phyloP scores from a whole-genome alignment of 2,113 vertebrate genomes.

The Trogon surrucura region DNA sequence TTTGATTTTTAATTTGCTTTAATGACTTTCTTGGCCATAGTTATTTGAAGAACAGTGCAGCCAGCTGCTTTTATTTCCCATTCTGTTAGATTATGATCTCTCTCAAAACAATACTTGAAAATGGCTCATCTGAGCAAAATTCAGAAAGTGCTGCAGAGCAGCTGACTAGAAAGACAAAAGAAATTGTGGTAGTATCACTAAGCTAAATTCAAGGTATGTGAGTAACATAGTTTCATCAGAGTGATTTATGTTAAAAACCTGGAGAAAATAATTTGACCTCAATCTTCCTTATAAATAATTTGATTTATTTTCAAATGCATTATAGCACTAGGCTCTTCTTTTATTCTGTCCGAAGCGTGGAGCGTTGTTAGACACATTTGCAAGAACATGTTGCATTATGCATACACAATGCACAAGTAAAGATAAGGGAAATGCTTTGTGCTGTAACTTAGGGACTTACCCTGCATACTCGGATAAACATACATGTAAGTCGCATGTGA shows the following conservation, averaged over 20 bases:
- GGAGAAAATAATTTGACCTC: constrained; percentile 49
- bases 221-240: constrained; percentile 21
- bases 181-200: background rate
- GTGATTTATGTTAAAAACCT: constrained; percentile 37
- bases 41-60: constrained; percentile 46
- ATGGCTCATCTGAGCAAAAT: constrained; percentile 52
- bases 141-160: constrained; percentile 13
- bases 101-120: constrained; percentile 63
- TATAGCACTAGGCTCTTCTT: background rate
- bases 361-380: constrained; percentile 5
- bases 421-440: background rate
- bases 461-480: background rate
- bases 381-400: background rate
- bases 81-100: constrained; percentile 40
- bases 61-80: constrained; percentile 48
- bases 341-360: constrained; percentile 2
- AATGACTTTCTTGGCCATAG: constrained; percentile 45
- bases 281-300: constrained; percentile 56
- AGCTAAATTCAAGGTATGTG: constrained; percentile 4
- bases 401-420: background rate
- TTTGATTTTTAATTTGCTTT: constrained; percentile 55
- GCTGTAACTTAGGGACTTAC: background rate
- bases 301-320: constrained; percentile 57
- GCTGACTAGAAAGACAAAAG: constrained; percentile 38
- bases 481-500: accelerated